These are phyloP conservation scores for Nowickia ferox DNA, from an alignment of 2,888 invertebrate genomes.

Conservation along the genomic window DNA sequence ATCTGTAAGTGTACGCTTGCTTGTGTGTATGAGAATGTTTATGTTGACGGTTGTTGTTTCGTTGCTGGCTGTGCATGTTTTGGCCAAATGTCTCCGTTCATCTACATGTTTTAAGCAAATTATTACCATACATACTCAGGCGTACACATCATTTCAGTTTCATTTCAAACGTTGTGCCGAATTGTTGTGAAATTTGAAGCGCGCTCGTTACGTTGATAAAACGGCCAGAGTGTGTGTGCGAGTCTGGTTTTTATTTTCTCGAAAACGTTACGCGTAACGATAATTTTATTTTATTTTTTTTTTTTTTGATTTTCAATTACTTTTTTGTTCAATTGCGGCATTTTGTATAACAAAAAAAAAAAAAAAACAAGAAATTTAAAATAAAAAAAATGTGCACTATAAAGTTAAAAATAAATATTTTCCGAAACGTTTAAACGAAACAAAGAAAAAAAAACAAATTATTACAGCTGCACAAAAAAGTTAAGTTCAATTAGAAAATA, in stretches of 20 bases:
- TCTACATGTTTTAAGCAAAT: constrained; percentile 56
- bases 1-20: constrained; percentile 29
- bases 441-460: constrained; percentile 56
- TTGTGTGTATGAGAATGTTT: constrained; percentile 48
- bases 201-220: constrained; percentile 41
- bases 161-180: constrained; percentile 81
- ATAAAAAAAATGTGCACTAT: not conserved
- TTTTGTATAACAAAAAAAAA: constrained; percentile 41
- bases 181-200: constrained; percentile 67
- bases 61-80: constrained; percentile 64
- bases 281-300: too few relatives aligned
- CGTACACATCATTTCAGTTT: constrained; percentile 79
- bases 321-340: constrained; percentile 42
- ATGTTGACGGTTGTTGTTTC: constrained; percentile 58
- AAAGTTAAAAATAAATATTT: constrained; percentile 40
- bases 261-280: constrained; percentile 29
- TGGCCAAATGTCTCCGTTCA: constrained; percentile 73
- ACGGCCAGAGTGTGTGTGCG: constrained; percentile 14
- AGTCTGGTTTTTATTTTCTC: not conserved
- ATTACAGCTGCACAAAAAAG: not conserved
- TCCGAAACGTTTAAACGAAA: constrained; percentile 60
- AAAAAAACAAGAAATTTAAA: constrained; percentile 22
- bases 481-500: not conserved
- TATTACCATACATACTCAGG: constrained; percentile 72
- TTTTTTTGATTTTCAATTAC: constrained; percentile 4